Evolutionary conservation across 53 echinoderm and acorn worm species (phyloP).

Genomic region (Mesocentrotus franciscanus): DNA sequence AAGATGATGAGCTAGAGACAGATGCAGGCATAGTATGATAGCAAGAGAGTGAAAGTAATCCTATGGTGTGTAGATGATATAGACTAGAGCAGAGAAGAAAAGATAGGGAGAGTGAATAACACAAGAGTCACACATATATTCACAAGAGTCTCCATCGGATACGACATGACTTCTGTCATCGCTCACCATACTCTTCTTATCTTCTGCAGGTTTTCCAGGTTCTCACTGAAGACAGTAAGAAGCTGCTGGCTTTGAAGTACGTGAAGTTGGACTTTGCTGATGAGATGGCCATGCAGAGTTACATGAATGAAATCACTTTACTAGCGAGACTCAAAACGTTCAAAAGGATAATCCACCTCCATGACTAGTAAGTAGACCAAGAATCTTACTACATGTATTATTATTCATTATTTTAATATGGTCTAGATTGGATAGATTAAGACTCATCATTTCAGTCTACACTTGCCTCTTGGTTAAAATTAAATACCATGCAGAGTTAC

Average conservation of each 20-base stretch:
- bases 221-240: constrained; percentile 80
- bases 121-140: background rate
- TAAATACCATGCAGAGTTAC: too few relatives aligned
- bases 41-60: background rate
- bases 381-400: background rate
- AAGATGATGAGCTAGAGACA: too few relatives aligned
- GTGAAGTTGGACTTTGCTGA: constrained; percentile 93
- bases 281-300: constrained; percentile 88
- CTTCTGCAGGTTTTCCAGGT: constrained; percentile 85
- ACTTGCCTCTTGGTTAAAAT: too few relatives aligned
- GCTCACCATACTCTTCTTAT: background rate
- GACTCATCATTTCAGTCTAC: too few relatives aligned
- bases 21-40: too few relatives aligned
- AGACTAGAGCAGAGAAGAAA: too few relatives aligned
- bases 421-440: background rate
- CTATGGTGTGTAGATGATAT: too few relatives aligned
- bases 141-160: background rate
- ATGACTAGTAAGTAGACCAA: constrained; percentile 83
- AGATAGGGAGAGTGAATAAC: too few relatives aligned
- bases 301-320: constrained; percentile 93
- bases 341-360: constrained; percentile 87
- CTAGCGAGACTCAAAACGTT: constrained; percentile 83
- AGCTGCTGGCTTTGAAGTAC: constrained; percentile 89
- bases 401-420: background rate
- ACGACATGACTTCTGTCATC: background rate